phyloP scores from a whole-genome alignment of 2,113 vertebrate genomes.

The Andinoacara biseriatus region DNA sequence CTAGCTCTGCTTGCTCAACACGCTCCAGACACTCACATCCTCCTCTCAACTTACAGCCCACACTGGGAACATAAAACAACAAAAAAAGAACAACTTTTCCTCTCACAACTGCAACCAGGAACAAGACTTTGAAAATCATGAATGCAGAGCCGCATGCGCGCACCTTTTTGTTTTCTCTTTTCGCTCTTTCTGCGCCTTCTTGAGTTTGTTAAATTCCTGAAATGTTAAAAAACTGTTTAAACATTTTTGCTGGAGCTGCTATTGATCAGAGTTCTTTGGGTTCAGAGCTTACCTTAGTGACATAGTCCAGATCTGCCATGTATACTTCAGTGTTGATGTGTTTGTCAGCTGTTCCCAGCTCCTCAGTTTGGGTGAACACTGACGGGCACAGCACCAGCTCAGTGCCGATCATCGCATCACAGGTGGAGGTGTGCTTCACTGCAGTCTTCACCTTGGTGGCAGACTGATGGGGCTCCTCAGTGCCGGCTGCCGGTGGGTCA shows the following conservation, averaged over 20 bases:
- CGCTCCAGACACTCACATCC: conserved; percentile 37
- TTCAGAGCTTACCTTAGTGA: conserved; percentile 54
- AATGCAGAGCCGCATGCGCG: not conserved
- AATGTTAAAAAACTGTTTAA: not conserved
- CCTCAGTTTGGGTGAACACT: conserved; percentile 52
- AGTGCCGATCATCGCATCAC: conserved; percentile 3
- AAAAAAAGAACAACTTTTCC: not conserved
- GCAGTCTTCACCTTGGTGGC: not conserved
- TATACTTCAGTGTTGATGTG: conserved; percentile 64
- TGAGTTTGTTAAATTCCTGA: conserved; percentile 71
- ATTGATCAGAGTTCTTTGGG: not conserved
- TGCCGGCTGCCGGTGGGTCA: not conserved
- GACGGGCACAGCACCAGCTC: conserved; percentile 2
- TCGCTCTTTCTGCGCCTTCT: conserved; percentile 8
- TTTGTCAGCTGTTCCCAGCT: conserved; percentile 56
- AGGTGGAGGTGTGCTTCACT: conserved; percentile 22
- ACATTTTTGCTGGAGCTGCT: not conserved
- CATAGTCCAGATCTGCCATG: conserved; percentile 74
- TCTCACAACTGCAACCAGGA: not conserved
- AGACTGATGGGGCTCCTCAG: not conserved
- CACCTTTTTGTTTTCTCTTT: conserved; percentile 60
- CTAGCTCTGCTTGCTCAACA: conserved; percentile 61
- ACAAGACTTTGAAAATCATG: not conserved
- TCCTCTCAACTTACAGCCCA: not conserved
- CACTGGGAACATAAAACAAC: not conserved